These are phyloP conservation scores for Australoheros facetus DNA, from an alignment of 2,797 vertebrate genomes.

Conservation along the genomic window DNA sequence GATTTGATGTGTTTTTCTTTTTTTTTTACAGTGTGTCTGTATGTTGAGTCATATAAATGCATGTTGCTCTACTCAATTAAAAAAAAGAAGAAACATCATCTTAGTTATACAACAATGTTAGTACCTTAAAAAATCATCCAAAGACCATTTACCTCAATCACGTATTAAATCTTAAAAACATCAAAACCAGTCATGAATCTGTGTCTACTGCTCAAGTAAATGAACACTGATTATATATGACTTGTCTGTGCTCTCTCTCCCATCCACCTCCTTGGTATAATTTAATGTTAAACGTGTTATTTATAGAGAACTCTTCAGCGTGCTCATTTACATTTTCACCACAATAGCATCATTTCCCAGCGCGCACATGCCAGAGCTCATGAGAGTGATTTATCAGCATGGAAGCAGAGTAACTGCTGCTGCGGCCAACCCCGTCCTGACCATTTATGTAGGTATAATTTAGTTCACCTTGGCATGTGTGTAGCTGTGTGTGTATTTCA, in stretches of 20 bases:
- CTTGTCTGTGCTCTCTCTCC: rapidly evolving
- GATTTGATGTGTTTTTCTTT: too few species aligned
- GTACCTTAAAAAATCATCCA: background rate
- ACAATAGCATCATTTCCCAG: background rate
- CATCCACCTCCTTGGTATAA: background rate
- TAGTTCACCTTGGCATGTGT: background rate
- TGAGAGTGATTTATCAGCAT: slow-evolving; percentile 11
- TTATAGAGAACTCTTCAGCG: slow-evolving; percentile 10
- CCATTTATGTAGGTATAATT: background rate
- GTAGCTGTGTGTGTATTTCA: background rate
- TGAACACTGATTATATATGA: background rate
- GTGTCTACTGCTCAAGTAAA: background rate
- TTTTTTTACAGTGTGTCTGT: background rate
- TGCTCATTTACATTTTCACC: slow-evolving; percentile 39
- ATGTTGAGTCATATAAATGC: rapidly evolving
- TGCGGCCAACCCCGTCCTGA: background rate
- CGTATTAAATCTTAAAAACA: background rate
- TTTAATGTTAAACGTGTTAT: slow-evolving; percentile 38
- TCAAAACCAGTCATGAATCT: background rate
- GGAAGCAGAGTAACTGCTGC: background rate
- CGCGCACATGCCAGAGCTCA: background rate
- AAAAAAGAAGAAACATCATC: too few species aligned
- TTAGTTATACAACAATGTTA: background rate
- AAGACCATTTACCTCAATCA: background rate
- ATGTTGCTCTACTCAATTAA: background rate